phyloP scores from a whole-genome alignment of 2,797 vertebrate species.

The Ataeniobius toweri region DNA sequence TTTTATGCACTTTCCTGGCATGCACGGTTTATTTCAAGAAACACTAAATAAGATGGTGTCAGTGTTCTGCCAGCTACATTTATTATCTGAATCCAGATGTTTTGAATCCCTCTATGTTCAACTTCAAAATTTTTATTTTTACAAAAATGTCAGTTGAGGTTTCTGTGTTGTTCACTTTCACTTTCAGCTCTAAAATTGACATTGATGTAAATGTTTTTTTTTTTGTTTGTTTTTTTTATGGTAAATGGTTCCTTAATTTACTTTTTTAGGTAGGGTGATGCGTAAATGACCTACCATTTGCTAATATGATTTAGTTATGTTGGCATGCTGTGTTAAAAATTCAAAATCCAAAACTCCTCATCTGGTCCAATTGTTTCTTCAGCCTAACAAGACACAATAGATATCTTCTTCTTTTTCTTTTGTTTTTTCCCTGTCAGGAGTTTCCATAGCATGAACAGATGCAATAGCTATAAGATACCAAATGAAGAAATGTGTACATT shows the following conservation, averaged over 20 bases:
- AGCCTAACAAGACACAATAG: not conserved
- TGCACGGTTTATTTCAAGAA: conserved; percentile 34
- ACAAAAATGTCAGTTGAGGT: not conserved
- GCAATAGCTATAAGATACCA: too few relatives aligned
- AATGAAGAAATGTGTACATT: too few relatives aligned
- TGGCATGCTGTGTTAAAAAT: too few relatives aligned
- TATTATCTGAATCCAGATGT: not conserved
- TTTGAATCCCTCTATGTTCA: not conserved
- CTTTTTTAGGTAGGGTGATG: not conserved
- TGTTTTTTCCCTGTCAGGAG: too few relatives aligned
- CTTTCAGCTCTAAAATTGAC: too few relatives aligned
- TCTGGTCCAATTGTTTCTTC: too few relatives aligned
- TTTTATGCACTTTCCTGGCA: conserved; percentile 30
- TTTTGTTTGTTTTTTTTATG: too few relatives aligned
- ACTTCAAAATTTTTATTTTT: not conserved
- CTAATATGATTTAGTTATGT: not conserved
- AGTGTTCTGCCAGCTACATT: not conserved
- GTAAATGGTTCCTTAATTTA: not conserved
- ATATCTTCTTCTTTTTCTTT: too few relatives aligned
- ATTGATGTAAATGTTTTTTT: too few relatives aligned
- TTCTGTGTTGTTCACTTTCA: not conserved
- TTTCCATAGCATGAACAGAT: too few relatives aligned
- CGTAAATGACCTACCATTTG: not conserved
- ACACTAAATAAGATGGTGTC: conserved; percentile 27
- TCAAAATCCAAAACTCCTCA: too few relatives aligned